phyloP scores from a whole-genome alignment of 2,113 vertebrate genomes.

The Ctenomys sociabilis region DNA sequence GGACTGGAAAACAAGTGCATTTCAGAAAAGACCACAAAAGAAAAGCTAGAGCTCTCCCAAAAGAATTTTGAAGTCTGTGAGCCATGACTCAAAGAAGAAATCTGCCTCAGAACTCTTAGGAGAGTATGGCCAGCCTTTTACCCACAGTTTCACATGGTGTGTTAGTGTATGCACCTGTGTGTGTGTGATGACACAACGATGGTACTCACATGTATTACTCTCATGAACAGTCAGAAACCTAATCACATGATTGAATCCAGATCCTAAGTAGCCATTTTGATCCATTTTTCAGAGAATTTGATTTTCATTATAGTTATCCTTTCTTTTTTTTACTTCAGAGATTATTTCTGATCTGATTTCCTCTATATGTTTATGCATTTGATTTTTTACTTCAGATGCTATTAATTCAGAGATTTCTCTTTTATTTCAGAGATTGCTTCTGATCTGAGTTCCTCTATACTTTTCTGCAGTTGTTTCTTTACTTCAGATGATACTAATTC shows the following conservation, averaged over 20 bases:
- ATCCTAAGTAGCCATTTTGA: neutral
- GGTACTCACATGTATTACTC: neutral
- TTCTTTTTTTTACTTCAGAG: too few species aligned
- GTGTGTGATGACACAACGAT: neutral
- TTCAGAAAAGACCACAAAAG: neutral
- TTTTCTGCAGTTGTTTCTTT: too few species aligned
- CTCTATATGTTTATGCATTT: too few species aligned
- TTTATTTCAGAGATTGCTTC: too few species aligned
- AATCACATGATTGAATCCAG: neutral
- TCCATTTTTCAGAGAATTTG: conserved; percentile 1
- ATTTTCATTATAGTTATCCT: too few species aligned
- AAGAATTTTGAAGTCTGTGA: neutral
- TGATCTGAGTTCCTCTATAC: too few species aligned
- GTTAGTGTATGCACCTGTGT: neutral
- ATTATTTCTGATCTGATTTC: too few species aligned
- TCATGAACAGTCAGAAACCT: neutral
- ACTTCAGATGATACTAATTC: too few species aligned
- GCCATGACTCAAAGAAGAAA: neutral
- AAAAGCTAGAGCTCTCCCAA: neutral
- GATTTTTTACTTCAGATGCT: too few species aligned
- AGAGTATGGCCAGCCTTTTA: too few species aligned
- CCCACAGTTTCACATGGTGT: neutral
- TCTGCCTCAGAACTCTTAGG: neutral
- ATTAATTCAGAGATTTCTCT: too few species aligned
- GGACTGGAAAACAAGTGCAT: neutral